A percentile compares a stretch with the other conserved stretches of the same genome.
phyloP scores from a whole-genome alignment of 2,797 vertebrate species.

The Poliocrania exsul region DNA sequence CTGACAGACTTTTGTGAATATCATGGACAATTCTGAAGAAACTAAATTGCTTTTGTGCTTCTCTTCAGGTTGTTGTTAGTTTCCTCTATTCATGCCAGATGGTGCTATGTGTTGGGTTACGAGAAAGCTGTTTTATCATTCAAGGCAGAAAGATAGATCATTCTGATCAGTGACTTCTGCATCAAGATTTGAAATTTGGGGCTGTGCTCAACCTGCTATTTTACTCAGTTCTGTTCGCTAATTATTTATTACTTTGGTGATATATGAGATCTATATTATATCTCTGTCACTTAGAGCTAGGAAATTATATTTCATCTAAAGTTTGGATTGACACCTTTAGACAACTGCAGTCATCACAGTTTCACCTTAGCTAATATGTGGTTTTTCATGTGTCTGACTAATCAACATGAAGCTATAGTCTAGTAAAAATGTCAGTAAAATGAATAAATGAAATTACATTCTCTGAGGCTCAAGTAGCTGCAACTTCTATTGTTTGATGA shows the following conservation, averaged over 20 bases:
- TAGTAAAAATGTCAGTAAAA: slow-evolving; percentile 8
- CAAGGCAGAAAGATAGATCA: slow-evolving; percentile 55
- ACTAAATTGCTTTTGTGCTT: slow-evolving; percentile 46
- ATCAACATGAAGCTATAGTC: slow-evolving; percentile 17
- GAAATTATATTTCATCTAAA: slow-evolving; percentile 55
- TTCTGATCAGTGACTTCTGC: slow-evolving; percentile 35
- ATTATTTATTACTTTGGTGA: slow-evolving; percentile 63
- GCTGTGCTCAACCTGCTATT: slow-evolving; percentile 50
- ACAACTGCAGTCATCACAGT: slow-evolving; percentile 36
- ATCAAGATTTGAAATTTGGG: slow-evolving; percentile 44
- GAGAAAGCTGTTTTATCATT: slow-evolving; percentile 66
- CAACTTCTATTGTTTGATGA: background rate
- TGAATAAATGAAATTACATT: slow-evolving; percentile 25
- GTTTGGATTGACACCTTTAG: slow-evolving; percentile 28
- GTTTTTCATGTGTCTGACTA: slow-evolving; percentile 43
- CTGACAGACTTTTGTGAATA: slow-evolving; percentile 25
- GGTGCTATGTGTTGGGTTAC: slow-evolving; percentile 58
- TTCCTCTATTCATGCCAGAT: slow-evolving; percentile 56
- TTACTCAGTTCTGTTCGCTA: slow-evolving; percentile 59
- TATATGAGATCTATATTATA: slow-evolving; percentile 7
- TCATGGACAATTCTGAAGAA: slow-evolving; percentile 1
- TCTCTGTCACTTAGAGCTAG: slow-evolving; percentile 42
- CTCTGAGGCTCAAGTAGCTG: background rate
- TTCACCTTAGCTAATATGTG: slow-evolving; percentile 34
- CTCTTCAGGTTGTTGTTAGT: slow-evolving; percentile 42